Evolutionary conservation across 2,888 invertebrate genomes (phyloP), one percentile per base, ranked within the genome.

Genomic region (Hanleya hanleyi): DNA sequence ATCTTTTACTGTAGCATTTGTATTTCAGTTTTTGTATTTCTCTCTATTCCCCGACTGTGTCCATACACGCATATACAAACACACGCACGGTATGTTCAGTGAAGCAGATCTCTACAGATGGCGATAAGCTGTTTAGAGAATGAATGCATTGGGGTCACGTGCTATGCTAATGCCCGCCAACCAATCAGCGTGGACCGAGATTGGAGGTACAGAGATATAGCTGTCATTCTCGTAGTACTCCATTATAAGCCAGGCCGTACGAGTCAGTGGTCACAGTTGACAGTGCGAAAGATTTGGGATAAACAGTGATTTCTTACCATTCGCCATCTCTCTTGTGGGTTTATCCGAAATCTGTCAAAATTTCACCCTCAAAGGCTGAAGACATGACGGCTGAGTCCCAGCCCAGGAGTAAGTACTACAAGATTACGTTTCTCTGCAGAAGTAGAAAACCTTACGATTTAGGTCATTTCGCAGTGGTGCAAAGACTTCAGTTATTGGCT

Each of bases 321-420:
- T n/a, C n/a, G n/a, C n/a, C n/a, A n/a, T n/a, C n/a, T n/a, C n/a
- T n/a, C n/a, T n/a, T n/a, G n/a, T n/a, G n/a, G n/a, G n/a, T n/a
- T n/a, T n/a, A n/a, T n/a, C n/a, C n/a, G 57, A 57, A 57, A 57
- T 29, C 57, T 29, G 80, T 80, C 90, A 92, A 91, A 88, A 92
- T 92, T 91, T 91, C 92, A 83, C 92, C 92, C 77, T 91, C 92
- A 83, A 92, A 92, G 88, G 90, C 91, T 77, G 92, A 92, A 84
- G 91, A 90, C 75, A 91, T 91, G 91, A 88, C 91, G 81, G 91
- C 86, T 73, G 87, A 92, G 77, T 78, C 84, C 79, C 91, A 91
- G 88, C 91, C 91, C 5, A 35, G 38, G 36, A 64, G 64, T 64
- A 64, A 64, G 64, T 64, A 57, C 26, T 1, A 15, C 18, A 4